A percentile compares a stretch with the other conserved stretches of the same genome.
These are phyloP conservation scores for Formica selysi DNA, from an alignment of 1,140 invertebrate genomes.

Conservation along the genomic window DNA sequence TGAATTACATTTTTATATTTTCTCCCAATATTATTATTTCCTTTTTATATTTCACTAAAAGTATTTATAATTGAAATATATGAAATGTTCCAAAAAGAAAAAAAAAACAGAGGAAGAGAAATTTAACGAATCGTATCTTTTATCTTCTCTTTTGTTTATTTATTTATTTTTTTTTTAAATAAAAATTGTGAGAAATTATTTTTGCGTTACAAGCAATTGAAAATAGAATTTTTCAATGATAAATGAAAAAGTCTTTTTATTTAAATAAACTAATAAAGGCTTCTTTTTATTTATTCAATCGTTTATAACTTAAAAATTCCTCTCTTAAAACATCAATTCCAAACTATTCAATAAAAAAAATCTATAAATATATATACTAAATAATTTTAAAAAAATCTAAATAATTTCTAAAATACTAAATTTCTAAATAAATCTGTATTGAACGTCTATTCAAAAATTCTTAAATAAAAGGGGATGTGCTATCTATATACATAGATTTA, in stretches of 20 bases:
- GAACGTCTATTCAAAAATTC: neutral
- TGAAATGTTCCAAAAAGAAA: neutral
- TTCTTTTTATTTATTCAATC: neutral
- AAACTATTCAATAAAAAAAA: neutral
- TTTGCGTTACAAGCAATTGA: neutral
- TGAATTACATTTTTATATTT: neutral
- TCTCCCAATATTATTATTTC: neutral
- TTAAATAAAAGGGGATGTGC: neutral
- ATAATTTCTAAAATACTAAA: too few species aligned
- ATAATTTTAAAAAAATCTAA: too few species aligned
- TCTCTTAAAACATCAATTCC: neutral
- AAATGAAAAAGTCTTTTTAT: neutral
- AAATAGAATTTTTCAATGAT: neutral
- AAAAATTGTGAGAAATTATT: neutral
- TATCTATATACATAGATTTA: neutral
- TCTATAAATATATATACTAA: neutral
- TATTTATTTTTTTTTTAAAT: neutral
- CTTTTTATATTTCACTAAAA: constrained; percentile 28
- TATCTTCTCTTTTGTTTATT: neutral
- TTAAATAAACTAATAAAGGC: neutral
- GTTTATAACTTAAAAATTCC: neutral
- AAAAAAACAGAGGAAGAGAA: too few species aligned
- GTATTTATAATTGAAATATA: neutral
- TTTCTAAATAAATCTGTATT: neutral
- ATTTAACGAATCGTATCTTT: too few species aligned